Base-by-base conservation (phyloP, 2,113 vertebrate genomes). In the Cebus imitator region DNA sequence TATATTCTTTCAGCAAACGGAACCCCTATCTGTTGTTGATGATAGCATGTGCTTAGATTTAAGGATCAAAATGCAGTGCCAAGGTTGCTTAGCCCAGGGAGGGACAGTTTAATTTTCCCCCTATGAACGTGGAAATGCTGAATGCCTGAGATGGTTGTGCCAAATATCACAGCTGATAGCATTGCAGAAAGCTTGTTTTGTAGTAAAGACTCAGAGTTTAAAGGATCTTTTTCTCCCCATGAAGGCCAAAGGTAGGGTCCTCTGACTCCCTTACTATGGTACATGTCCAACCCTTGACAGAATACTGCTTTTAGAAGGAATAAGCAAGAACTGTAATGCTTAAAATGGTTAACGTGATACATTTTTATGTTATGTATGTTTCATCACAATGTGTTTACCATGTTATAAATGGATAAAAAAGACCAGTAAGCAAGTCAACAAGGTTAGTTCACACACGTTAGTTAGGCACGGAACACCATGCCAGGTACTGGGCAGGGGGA, bases 1-100 rank as follows among this genome's bases (percentile, higher is more conserved):
- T 95, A 90, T 90, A 84, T 95, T 96, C 96, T 97, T 98, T 72
- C 86, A 78, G 96, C 81, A 96, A 92, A 73, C 73, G 79, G 96
- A 96, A 96, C 84, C 94, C 57, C 58, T 88, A 9, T 76, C 81
- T 37, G 16, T 61, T 80, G 27, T 96, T 66, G 93, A 96, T 58
- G 82, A 90, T 55, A 87, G 76, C 70, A 27, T 78, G 43, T 94
- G 48, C 79, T 72, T 58, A 92, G 96, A 97, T 80, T 89, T 57
- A 66, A 95, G 82, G 86, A 97, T 95, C 81, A 92, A 85, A 92
- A 97, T 13, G 27, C 21, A 80, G 83, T 84, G 72, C 70, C 57
- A 58, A 81, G 55, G 16, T 50, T 73, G 78, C 82, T 64, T 76
- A 96, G 96, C 61, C 40, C 68, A 85, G 97, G 87, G 55, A 86